Base-by-base conservation (phyloP, 2,113 vertebrate species). In the Acrocephalus arundinaceus region DNA sequence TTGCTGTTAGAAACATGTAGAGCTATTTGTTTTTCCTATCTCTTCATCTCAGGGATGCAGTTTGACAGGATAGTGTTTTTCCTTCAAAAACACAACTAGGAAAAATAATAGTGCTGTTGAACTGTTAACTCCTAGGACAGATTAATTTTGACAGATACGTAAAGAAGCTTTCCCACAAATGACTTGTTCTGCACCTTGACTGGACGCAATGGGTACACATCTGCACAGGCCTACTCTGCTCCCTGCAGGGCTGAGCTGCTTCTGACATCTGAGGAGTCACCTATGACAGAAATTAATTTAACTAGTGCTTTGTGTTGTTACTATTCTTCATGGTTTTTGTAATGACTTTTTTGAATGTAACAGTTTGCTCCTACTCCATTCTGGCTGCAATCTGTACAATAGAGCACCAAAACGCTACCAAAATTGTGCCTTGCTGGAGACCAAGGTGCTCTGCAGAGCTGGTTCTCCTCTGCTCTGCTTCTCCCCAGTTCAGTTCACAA, bases 21-120 rank as follows among this genome's bases (percentile, higher is more conserved):
- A 92, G 84, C 31, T 68, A 49, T 89, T 92, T 93, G 79, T 41
- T 96, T 95, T 87, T 82, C 68, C 81, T 87, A 88, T 8, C 66
- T 87, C 74, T 92, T 92, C n/a, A 76, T 90, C 54, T 84, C 76
- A 78, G 54, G 21, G 43, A 73, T 84, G 30, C 6, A 49, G 28
- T 70, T 90, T 90, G 94, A 92, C 88, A 96, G 86, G 57, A 39
- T 72, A 65, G 79, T 70, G 61, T 57, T 93, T 95, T 92, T 87
- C 79, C 62, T 82, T 89, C 45, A 93, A n/a, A 81, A 94, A 65
- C 17, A 72, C 70, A 76, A 82, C 41, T 33, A 23, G 43, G 37
- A 58, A 84, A 90, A 92, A 94, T 87, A 75, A 78, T 66, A 72
- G 3, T 85, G 54, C 73, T 94, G 76, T 89, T 90, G 93, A 90